These are phyloP conservation scores for Lasius fuliginosus DNA, from an alignment of 2,888 invertebrate species.

Conservation along the genomic window DNA sequence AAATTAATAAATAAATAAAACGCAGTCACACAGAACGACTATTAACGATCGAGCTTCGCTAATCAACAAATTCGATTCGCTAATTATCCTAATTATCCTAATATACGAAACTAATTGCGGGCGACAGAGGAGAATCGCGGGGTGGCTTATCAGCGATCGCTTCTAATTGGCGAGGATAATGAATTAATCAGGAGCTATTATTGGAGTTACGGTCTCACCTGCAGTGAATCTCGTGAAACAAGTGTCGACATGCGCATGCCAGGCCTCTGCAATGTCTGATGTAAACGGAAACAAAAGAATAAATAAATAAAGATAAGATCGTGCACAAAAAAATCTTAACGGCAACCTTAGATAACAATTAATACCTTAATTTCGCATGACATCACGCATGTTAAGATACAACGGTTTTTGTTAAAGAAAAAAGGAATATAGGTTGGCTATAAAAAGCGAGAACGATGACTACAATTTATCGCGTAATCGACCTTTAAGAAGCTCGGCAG, in stretches of 20 bases:
- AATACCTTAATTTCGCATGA: conserved; percentile 15
- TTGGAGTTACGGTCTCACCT: conserved; percentile 82
- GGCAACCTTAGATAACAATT: conserved; percentile 23
- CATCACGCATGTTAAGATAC: conserved; percentile 2
- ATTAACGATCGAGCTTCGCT: conserved; percentile 16
- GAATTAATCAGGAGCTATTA: conserved; percentile 52
- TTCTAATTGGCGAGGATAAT: conserved; percentile 32
- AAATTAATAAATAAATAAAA: conserved; percentile 54
- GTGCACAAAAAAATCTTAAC: conserved; percentile 13
- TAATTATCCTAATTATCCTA: conserved; percentile 31
- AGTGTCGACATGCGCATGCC: conserved; percentile 82
- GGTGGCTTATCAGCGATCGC: conserved; percentile 4
- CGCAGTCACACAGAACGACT: neutral
- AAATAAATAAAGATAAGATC: conserved; percentile 35
- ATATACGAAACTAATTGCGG: conserved; percentile 12
- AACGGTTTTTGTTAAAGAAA: conserved; percentile 7
- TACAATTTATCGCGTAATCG: conserved; percentile 22
- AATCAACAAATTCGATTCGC: conserved; percentile 20
- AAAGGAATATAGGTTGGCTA: neutral
- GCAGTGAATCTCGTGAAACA: conserved; percentile 81
- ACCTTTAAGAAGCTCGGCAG: neutral
- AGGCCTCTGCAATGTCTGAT: conserved; percentile 82
- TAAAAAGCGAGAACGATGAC: conserved; percentile 23
- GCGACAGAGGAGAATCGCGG: neutral
- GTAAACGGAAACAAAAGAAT: conserved; percentile 75